Conservation (phyloP, 2,113 vertebrate species). For the Sterna hirundo region DNA sequence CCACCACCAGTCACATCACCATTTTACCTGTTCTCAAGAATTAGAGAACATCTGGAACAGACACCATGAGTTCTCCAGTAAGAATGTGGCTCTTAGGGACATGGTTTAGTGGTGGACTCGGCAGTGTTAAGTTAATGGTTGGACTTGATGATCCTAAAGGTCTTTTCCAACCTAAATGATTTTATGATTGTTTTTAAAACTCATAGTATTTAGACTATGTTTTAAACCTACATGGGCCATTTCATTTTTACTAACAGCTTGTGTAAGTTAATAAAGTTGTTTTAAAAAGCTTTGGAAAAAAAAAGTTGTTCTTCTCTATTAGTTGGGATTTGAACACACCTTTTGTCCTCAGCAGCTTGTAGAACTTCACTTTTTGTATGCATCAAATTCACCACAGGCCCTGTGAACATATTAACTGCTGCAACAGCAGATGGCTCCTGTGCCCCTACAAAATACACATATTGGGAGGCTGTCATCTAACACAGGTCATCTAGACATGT, state of each 20-base stretch:
- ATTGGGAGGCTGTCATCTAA: background rate
- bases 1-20: background rate
- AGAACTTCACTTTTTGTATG: background rate
- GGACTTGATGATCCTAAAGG: background rate
- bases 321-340: background rate
- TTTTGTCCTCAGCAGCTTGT: background rate
- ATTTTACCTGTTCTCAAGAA: background rate
- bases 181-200: background rate
- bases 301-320: background rate
- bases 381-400: background rate
- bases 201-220: background rate
- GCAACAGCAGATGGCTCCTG: background rate
- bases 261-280: background rate
- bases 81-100: background rate
- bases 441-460: background rate
- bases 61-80: background rate
- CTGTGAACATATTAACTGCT: background rate
- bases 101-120: background rate
- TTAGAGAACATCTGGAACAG: background rate
- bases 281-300: background rate
- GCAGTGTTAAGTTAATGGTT: fast-evolving
- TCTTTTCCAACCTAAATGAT: background rate
- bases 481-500: background rate
- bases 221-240: background rate
- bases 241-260: background rate